These are phyloP conservation scores for Hesperophylax magnus DNA, from an alignment of 1,140 invertebrate species.

Conservation along the genomic window DNA sequence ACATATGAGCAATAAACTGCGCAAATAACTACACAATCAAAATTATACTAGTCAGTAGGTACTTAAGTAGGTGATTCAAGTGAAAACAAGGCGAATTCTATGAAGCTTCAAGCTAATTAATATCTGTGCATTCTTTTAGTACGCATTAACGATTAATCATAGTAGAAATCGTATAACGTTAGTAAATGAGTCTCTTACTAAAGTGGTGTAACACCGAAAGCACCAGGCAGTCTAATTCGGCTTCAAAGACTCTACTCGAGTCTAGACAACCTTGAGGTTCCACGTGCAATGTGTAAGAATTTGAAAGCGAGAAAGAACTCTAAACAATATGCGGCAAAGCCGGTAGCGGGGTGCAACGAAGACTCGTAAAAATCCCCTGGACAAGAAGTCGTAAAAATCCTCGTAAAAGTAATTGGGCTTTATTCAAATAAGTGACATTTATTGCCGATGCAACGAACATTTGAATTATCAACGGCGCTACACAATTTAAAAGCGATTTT, in stretches of 20 bases:
- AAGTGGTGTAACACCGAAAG: no score
- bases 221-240: no score
- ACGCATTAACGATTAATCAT: background rate
- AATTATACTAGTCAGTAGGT: no score
- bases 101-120: background rate
- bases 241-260: no score
- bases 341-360: conserved; percentile 47
- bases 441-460: conserved; percentile 48
- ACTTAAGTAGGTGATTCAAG: no score
- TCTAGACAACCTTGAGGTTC: background rate
- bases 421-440: conserved; percentile 57
- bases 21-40: no score
- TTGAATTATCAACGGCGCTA: conserved; percentile 47
- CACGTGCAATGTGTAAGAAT: conserved; percentile 28
- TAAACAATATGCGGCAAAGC: conserved; percentile 13
- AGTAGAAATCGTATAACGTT: background rate
- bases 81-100: no score
- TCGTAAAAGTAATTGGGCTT: conserved; percentile 57
- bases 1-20: no score
- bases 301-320: conserved; percentile 8
- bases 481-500: conserved; percentile 29
- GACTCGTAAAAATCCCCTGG: conserved; percentile 52
- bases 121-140: background rate
- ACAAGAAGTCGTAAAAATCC: conserved; percentile 50
- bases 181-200: no score